phyloP scores from a whole-genome alignment of 2,888 invertebrate genomes.

The Smittia aterrima region DNA sequence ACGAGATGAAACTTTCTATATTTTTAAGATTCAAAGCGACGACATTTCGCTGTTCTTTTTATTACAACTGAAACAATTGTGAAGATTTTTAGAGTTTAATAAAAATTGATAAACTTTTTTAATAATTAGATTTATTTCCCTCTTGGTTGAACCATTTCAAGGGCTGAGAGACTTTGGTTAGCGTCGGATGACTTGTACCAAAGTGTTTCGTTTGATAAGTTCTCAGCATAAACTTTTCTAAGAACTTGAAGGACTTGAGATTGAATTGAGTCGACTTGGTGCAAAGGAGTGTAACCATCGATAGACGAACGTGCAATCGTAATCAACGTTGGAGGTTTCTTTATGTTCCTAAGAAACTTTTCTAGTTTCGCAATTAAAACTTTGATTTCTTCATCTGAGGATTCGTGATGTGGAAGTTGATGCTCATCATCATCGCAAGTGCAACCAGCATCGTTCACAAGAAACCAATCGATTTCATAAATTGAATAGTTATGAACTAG shows the following conservation, averaged over 20 bases:
- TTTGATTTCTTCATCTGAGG: slow-evolving; percentile 65
- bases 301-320: slow-evolving; percentile 82
- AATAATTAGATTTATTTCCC: not conserved
- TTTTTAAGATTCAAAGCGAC: not conserved
- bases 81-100: slow-evolving; percentile 36
- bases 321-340: slow-evolving; percentile 65
- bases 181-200: slow-evolving; percentile 27
- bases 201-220: slow-evolving; percentile 45
- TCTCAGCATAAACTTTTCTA: slow-evolving; percentile 51
- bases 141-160: slow-evolving; percentile 23
- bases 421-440: slow-evolving; percentile 70
- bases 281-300: slow-evolving; percentile 84
- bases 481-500: slow-evolving; percentile 60
- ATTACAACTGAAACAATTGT: slow-evolving; percentile 33
- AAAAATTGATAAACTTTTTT: slow-evolving; percentile 13
- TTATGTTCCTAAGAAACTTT: slow-evolving; percentile 60
- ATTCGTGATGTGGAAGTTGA: slow-evolving; percentile 81
- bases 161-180: slow-evolving; percentile 8
- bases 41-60: not conserved
- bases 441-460: slow-evolving; percentile 82
- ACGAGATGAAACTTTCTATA: not conserved
- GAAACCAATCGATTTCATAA: slow-evolving; percentile 71
- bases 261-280: slow-evolving; percentile 80
- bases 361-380: slow-evolving; percentile 61
- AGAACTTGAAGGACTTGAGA: slow-evolving; percentile 62